A percentile compares a stretch with the other conserved stretches of the same genome.
Evolutionary conservation across 2,797 vertebrate species (phyloP).

Genomic region (Nannoperca obscura): DNA sequence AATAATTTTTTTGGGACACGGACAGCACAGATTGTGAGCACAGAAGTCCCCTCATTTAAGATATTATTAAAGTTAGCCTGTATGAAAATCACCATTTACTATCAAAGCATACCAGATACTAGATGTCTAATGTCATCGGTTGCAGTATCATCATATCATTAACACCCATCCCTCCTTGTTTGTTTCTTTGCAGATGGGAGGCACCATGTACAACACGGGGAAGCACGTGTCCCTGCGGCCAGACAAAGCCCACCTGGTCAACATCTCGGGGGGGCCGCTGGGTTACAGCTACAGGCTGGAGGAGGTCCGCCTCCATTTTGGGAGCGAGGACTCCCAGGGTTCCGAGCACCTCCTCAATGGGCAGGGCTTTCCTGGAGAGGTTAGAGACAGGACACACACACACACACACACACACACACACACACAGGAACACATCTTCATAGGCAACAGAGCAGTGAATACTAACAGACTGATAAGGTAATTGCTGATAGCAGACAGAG

Average conservation of each 20-base stretch:
- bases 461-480: constrained; percentile 72
- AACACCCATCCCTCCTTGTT: not conserved
- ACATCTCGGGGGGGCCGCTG: constrained; percentile 95
- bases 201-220: constrained; percentile 97
- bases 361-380: constrained; percentile 97
- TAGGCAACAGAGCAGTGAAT: constrained; percentile 64
- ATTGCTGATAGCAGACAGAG: constrained; percentile 71
- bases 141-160: not conserved
- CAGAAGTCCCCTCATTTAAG: no score
- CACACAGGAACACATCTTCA: not conserved
- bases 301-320: constrained; percentile 94
- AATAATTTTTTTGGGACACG: no score
- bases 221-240: constrained; percentile 93
- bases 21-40: no score
- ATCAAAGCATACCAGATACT: not conserved
- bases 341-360: constrained; percentile 96
- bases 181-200: constrained; percentile 86
- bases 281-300: constrained; percentile 95
- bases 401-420: not conserved
- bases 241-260: constrained; percentile 95
- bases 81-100: no score
- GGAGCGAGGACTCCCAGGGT: constrained; percentile 93
- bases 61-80: not conserved
- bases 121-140: not conserved
- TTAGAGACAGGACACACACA: constrained; percentile 66